phyloP scores from a whole-genome alignment of 1,140 invertebrate species.

The Mercenaria mercenaria region DNA sequence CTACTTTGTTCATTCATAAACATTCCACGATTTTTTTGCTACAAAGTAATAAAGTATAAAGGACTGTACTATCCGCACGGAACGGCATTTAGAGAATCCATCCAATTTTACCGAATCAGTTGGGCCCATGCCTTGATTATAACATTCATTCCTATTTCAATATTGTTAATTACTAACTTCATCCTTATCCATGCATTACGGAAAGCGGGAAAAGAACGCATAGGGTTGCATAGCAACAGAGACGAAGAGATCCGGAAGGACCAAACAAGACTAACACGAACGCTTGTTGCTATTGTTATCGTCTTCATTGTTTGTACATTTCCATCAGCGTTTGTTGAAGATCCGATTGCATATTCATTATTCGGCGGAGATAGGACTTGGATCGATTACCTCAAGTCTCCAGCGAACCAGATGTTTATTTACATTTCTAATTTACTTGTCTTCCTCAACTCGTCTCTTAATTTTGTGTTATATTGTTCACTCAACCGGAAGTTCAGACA shows the following conservation, averaged over 20 bases:
- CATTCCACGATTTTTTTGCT: constrained; percentile 36
- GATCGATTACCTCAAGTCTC: constrained; percentile 29
- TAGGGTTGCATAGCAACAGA: constrained; percentile 22
- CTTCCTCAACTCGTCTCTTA: constrained; percentile 41
- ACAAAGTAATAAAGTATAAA: not conserved
- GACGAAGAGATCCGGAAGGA: not conserved
- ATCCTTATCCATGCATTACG: constrained; percentile 15
- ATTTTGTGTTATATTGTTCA: constrained; percentile 55
- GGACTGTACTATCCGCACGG: not conserved
- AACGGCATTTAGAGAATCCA: not conserved
- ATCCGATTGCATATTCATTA: constrained; percentile 38
- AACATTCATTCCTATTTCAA: constrained; percentile 37
- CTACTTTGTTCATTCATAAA: constrained; percentile 11
- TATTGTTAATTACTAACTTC: constrained; percentile 18
- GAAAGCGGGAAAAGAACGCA: constrained; percentile 4
- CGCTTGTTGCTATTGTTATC: constrained; percentile 30
- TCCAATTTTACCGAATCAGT: not conserved
- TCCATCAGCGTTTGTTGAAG: constrained; percentile 23
- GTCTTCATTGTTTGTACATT: constrained; percentile 47
- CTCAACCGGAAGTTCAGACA: constrained; percentile 46
- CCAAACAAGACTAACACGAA: constrained; percentile 52
- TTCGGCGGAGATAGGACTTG: constrained; percentile 33
- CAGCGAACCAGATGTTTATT: not conserved
- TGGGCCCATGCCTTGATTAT: constrained; percentile 48
- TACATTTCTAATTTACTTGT: constrained; percentile 47